Percentiles rank a stretch among this genome's conserved stretches.
Evolutionary conservation across 2,888 invertebrate species (phyloP).

Genomic region (Glyphotaelius pellucidus): DNA sequence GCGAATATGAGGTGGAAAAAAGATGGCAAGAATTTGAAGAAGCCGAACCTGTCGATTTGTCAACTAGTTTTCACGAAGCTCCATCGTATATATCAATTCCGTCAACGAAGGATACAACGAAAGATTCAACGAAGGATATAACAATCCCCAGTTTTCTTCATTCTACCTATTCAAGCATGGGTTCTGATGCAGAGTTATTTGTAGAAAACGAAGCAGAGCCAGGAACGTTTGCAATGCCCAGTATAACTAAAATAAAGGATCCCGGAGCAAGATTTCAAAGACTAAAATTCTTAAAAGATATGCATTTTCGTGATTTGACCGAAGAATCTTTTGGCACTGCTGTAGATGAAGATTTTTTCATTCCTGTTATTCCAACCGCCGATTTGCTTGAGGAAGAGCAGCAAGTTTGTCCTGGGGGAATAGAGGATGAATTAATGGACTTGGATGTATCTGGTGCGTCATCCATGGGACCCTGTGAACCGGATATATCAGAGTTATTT

Average conservation of each 20-base stretch:
- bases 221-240: constrained; percentile 14
- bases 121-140: background rate
- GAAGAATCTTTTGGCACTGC: constrained; percentile 2
- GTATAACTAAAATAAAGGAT: constrained; percentile 32
- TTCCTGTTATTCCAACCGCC: background rate
- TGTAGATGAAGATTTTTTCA: background rate
- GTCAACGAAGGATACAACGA: background rate
- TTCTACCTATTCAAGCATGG: background rate
- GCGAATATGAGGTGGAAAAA: background rate
- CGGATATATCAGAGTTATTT: background rate
- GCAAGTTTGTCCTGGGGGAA: background rate
- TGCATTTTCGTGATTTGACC: constrained; percentile 8
- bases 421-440: background rate
- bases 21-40: background rate
- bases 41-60: background rate
- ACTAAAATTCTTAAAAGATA: constrained; percentile 40
- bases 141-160: background rate
- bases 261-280: constrained; percentile 22
- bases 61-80: background rate
- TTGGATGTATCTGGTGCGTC: background rate
- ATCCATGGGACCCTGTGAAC: background rate
- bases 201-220: constrained; percentile 22
- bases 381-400: background rate
- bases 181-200: constrained; percentile 26
- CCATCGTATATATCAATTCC: background rate